Conservation (phyloP, 2,797 vertebrate species). For the Pseudotriccus pelzelni region DNA sequence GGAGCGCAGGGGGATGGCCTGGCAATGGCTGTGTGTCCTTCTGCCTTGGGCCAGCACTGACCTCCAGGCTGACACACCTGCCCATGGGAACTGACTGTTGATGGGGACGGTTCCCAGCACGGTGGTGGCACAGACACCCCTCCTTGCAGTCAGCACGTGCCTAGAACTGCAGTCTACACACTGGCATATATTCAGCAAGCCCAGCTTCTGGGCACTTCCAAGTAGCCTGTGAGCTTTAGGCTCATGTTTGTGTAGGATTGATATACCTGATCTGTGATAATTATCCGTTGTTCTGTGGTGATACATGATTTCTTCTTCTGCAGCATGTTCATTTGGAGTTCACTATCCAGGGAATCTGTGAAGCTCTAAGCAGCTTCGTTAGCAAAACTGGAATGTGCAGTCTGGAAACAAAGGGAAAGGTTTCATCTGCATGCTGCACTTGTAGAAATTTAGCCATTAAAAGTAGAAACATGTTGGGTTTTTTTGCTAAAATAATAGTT, state of each 20-base stretch:
- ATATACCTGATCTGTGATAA: not conserved
- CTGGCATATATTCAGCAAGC: not conserved
- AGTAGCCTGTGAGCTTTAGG: not conserved
- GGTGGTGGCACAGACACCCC: not conserved
- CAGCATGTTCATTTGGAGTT: conserved; percentile 21
- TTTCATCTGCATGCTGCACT: conserved; percentile 11
- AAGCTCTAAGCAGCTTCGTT: not conserved
- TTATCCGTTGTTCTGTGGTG: not conserved
- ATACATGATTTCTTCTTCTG: not conserved
- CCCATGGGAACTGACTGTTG: not conserved
- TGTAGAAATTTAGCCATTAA: not conserved
- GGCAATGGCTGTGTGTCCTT: not conserved
- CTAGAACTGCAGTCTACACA: not conserved
- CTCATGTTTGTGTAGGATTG: not conserved
- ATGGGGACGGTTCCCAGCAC: not conserved
- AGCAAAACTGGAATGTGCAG: not conserved
- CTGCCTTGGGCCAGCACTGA: not conserved
- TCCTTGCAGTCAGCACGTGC: not conserved
- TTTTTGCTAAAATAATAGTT: not conserved
- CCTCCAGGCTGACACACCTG: not conserved
- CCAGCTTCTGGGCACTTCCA: not conserved
- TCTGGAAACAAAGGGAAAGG: conserved; percentile 45
- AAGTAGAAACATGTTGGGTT: not conserved
- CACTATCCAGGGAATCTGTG: not conserved
- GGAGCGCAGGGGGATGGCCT: not conserved